Conservation (phyloP, 2,797 vertebrate genomes). For the Schizopygopsis malacanthus region DNA sequence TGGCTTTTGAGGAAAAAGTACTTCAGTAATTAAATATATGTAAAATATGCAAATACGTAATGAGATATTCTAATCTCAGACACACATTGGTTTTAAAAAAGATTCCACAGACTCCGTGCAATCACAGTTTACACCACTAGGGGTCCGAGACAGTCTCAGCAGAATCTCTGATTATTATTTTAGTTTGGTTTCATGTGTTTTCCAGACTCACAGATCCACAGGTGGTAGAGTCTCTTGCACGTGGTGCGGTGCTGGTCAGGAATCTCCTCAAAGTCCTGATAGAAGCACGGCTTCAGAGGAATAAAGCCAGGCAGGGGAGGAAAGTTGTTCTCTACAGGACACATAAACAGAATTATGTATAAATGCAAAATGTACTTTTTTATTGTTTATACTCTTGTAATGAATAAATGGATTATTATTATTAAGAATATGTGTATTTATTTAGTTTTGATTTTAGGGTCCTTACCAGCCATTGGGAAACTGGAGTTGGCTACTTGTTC, state of each 20-base stretch:
- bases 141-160: neutral
- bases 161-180: neutral
- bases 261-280: slow-evolving; percentile 98
- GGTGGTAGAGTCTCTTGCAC: slow-evolving; percentile 95
- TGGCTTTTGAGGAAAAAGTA: no score
- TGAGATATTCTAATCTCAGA: neutral
- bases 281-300: slow-evolving; percentile 96
- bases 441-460: neutral
- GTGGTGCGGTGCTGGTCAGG: slow-evolving; percentile 92
- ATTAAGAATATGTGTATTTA: neutral
- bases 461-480: slow-evolving; percentile 36
- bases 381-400: neutral
- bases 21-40: neutral
- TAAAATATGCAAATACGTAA: neutral
- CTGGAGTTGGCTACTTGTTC: neutral
- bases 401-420: neutral
- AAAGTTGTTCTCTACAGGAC: slow-evolving; percentile 87
- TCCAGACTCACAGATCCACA: slow-evolving; percentile 94
- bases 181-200: neutral
- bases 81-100: neutral
- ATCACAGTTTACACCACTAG: neutral
- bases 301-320: slow-evolving; percentile 94
- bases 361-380: slow-evolving; percentile 11
- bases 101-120: neutral
- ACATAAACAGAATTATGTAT: neutral